Evolutionary conservation across 2,797 vertebrate species (phyloP).

Genomic region (Syngnathus acus): DNA sequence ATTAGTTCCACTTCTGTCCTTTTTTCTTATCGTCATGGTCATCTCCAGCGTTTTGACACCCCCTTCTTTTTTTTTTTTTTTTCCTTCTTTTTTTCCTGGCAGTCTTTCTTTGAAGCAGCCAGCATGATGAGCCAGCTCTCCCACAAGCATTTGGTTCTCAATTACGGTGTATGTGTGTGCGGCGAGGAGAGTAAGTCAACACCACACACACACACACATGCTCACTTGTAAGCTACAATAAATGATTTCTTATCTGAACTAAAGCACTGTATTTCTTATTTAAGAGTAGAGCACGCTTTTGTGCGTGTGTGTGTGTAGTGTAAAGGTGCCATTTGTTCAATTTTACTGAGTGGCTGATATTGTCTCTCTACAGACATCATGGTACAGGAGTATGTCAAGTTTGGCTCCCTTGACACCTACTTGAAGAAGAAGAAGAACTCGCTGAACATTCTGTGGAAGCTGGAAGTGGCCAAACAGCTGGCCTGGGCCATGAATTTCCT

Average conservation of each 20-base stretch:
- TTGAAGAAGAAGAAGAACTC: slow-evolving; percentile 87
- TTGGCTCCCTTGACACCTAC: slow-evolving; percentile 91
- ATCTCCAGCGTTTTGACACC: not conserved
- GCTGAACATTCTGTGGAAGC: slow-evolving; percentile 93
- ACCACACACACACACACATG: not conserved
- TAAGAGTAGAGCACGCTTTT: not conserved
- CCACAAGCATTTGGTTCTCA: slow-evolving; percentile 91
- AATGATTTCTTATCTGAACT: not conserved
- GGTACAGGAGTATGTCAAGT: slow-evolving; percentile 94
- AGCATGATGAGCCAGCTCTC: slow-evolving; percentile 99
- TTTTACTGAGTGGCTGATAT: not conserved
- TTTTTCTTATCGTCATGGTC: not conserved
- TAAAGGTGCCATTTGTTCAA: not conserved
- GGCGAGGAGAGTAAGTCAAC: slow-evolving; percentile 89
- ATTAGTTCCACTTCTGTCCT: not conserved
- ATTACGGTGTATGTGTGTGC: slow-evolving; percentile 93
- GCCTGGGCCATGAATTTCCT: slow-evolving; percentile 97
- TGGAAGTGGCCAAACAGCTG: slow-evolving; percentile 94
- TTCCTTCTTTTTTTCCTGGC: slow-evolving; percentile 9
- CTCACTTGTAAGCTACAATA: not conserved
- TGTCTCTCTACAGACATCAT: slow-evolving; percentile 79
- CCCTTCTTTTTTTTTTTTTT: not conserved
- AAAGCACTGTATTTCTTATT: not conserved
- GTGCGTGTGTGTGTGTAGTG: not conserved
- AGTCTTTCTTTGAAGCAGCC: slow-evolving; percentile 99